A percentile compares a stretch with the other conserved stretches of the same genome.
Conservation (phyloP, 2,888 invertebrate species). For the Rhopalosiphum nymphaeae region DNA sequence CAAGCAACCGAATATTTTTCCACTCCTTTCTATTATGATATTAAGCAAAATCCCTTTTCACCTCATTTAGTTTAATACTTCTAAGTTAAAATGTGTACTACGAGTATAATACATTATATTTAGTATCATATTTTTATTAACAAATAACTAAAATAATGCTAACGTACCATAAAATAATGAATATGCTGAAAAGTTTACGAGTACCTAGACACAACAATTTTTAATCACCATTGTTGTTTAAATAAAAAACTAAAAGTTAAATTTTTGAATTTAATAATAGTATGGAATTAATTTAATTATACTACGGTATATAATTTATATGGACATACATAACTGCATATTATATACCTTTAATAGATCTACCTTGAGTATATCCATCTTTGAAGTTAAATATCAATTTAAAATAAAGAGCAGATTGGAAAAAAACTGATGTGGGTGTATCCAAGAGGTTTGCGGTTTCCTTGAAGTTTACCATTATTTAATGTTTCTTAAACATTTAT, state of each 20-base stretch:
- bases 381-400: not conserved
- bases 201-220: not conserved
- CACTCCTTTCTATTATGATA: conserved; percentile 19
- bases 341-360: not conserved
- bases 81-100: not conserved
- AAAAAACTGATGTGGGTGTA: not conserved
- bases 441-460: not conserved
- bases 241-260: not conserved
- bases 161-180: not conserved
- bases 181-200: not conserved
- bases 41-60: conserved; percentile 4
- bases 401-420: not conserved
- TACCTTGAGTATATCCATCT: not conserved
- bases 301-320: not conserved
- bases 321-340: not conserved
- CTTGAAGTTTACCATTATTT: not conserved
- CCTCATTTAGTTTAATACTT: conserved; percentile 38
- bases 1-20: conserved; percentile 31
- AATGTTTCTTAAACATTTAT: not conserved
- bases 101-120: not conserved
- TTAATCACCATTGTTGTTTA: not conserved
- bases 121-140: not conserved
- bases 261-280: not conserved
- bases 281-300: not conserved
- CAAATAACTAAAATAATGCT: not conserved